Base-by-base conservation (phyloP, 2,888 invertebrate species). In the Polyommatus iphigenia region DNA sequence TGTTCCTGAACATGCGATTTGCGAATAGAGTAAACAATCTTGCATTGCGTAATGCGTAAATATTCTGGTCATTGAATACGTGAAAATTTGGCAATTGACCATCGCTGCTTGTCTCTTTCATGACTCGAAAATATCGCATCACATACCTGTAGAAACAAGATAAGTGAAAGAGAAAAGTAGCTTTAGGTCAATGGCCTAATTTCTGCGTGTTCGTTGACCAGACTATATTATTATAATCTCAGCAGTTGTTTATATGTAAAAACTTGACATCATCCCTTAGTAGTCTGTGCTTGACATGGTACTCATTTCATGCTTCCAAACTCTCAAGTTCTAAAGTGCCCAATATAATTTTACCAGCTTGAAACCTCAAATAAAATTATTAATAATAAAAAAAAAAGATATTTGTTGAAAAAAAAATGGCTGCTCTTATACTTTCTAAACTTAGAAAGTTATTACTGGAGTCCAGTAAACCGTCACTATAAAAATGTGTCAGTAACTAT, bases 1-100 rank as follows among this genome's bases (percentile, higher is more conserved):
- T 81, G 83, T 83, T 84, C 83, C 84, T 83, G 81, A 80, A 81
- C 67, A 67, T 18, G 29, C 62, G 8, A 57, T 8, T 57, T 18
- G 29, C 62, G 8, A 57, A n/a, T 57, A 20, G 20, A 59, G 57
- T 59, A 59, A 62, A 62, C 5, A 54, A n/a, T 59, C 7, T 62
- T 67, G 15, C 15, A 32, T 67, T 67, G 3, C 24, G 29, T 67
- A 13, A 15, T 67, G 3, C 24, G 29, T 67, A 13, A 15, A 67
- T 50, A 50, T 15, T 18, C 54, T 54, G 50, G 15, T 54, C 10
- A 46, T 13, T 3, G 54, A 54, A 54, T 54, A 54, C 54, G 54
- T 54, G 18, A 54, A 50, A 50, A 15, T 50, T 18, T 3, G 18
- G 18, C 18, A 3, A 54, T 54, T 3, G 46, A 46, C 46, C 10